Conservation (phyloP, 2,113 vertebrate species). For the Hemibagrus wyckioides region DNA sequence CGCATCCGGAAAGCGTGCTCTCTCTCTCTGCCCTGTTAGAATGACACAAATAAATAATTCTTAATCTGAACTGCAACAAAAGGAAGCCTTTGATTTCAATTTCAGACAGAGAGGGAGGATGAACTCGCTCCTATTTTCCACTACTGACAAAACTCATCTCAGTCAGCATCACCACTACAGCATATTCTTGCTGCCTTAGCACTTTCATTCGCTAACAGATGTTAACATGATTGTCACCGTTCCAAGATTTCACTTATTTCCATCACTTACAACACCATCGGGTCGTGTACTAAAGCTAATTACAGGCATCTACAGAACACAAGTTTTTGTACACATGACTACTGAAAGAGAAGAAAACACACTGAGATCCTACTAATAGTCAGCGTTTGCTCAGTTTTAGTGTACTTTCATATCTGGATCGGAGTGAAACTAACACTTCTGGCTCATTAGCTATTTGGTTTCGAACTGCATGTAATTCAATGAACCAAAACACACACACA, state of each 20-base stretch:
- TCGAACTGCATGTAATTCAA: not conserved
- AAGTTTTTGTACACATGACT: too few relatives aligned
- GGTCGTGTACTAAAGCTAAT: too few relatives aligned
- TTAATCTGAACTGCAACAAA: not conserved
- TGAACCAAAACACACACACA: not conserved
- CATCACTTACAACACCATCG: too few relatives aligned
- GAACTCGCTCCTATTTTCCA: not conserved
- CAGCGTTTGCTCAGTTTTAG: too few relatives aligned
- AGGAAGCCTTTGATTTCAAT: not conserved
- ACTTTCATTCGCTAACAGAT: not conserved
- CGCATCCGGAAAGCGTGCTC: constrained; percentile 3
- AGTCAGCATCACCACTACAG: not conserved
- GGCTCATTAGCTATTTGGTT: not conserved
- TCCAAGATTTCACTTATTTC: not conserved
- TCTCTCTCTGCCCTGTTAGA: not conserved
- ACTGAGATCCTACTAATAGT: too few relatives aligned
- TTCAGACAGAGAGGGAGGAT: not conserved
- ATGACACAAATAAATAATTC: constrained; percentile 15
- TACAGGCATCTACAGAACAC: too few relatives aligned
- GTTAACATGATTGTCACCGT: not conserved
- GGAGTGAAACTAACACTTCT: not conserved
- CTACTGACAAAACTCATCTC: not conserved
- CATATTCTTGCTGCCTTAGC: not conserved
- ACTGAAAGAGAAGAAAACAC: too few relatives aligned
- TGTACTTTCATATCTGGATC: not conserved